phyloP scores from a whole-genome alignment of 2,797 vertebrate species.

The Pseudochaenichthys georgianus region DNA sequence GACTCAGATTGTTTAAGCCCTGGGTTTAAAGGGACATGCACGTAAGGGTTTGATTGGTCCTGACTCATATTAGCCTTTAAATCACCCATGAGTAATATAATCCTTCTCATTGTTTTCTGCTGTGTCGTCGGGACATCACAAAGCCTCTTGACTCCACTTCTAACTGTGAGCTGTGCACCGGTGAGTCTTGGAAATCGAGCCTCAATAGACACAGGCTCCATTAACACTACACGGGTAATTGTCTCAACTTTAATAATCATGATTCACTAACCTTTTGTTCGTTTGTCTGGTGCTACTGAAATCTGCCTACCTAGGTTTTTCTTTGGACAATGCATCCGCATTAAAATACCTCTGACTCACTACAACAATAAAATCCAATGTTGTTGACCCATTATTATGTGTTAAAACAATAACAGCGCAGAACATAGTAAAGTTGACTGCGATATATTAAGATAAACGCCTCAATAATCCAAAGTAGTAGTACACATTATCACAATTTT shows the following conservation, averaged over 20 bases:
- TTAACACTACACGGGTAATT: background rate
- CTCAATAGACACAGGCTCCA: conserved; percentile 5
- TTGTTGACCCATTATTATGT: background rate
- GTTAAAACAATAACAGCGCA: background rate
- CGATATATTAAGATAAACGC: background rate
- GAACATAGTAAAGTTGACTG: background rate
- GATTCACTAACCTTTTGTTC: background rate
- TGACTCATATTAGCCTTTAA: conserved; percentile 21
- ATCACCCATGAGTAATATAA: conserved; percentile 18
- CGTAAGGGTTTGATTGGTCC: conserved; percentile 36
- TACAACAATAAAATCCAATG: background rate
- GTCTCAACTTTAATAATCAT: conserved; percentile 12
- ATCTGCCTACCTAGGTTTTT: background rate
- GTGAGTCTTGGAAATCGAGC: conserved; percentile 7
- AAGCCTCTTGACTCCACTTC: conserved; percentile 20
- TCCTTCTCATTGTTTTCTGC: conserved; percentile 7
- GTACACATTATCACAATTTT: no score
- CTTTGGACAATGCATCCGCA: background rate
- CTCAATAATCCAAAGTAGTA: background rate
- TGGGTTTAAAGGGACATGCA: conserved; percentile 18
- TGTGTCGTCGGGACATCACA: conserved; percentile 9
- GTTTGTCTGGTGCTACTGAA: background rate
- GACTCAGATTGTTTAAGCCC: background rate
- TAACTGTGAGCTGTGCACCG: conserved; percentile 1
- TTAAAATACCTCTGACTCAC: no score